Percentiles rank a stretch among this genome's conserved stretches.
Conservation (phyloP, 2,113 vertebrate species). For the Macroglossus sobrinus region DNA sequence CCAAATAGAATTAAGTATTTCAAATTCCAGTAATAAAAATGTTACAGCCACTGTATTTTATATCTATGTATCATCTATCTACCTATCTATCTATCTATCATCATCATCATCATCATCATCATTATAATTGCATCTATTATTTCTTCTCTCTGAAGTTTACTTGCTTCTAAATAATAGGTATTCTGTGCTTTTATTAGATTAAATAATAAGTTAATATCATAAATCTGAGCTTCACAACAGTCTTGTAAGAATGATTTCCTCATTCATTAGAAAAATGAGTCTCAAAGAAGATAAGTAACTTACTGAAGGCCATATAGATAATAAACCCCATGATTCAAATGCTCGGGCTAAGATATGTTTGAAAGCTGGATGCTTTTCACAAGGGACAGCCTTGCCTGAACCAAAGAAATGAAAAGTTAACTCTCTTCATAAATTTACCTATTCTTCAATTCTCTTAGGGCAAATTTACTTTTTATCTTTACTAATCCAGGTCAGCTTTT, state of each 20-base stretch:
- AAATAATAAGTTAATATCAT: not conserved
- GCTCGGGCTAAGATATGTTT: not conserved
- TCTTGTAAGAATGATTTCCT: not conserved
- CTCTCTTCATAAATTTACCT: not conserved
- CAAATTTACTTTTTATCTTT: not conserved
- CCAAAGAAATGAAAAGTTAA: not conserved
- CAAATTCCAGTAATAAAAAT: not conserved
- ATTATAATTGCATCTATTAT: not conserved
- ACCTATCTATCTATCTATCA: not conserved
- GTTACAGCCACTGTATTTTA: not conserved
- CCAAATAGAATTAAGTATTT: not conserved
- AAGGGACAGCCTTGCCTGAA: not conserved
- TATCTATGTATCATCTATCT: no score
- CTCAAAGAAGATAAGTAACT: not conserved
- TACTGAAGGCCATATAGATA: not conserved
- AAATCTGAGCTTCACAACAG: not conserved
- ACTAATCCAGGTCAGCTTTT: slow-evolving; percentile 19
- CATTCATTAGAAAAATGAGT: not conserved
- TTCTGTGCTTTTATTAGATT: not conserved
- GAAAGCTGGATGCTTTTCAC: not conserved
- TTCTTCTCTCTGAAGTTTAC: not conserved
- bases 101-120: not conserved
- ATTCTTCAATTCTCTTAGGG: not conserved
- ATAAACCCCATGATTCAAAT: not conserved
- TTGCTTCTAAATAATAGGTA: not conserved